Conservation (phyloP, 2,113 vertebrate species). For the Thamnaconus septentrionalis region DNA sequence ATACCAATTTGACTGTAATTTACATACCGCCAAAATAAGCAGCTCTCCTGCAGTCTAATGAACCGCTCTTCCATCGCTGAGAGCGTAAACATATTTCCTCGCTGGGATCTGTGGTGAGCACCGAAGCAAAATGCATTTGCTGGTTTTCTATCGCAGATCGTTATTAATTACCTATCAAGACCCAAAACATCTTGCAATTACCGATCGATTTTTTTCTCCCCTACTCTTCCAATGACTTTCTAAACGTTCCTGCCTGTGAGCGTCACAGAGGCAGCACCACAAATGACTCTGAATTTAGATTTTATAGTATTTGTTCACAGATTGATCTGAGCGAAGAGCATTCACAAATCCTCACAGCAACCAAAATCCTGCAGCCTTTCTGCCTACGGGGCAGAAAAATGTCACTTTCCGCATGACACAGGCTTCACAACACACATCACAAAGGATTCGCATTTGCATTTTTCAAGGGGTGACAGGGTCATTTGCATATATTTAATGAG, state of each 20-base stretch:
- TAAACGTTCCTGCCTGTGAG: slow-evolving; percentile 39
- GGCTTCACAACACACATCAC: slow-evolving; percentile 37
- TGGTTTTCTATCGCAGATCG: neutral
- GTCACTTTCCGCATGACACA: slow-evolving; percentile 27
- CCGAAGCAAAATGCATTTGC: neutral
- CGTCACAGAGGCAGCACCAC: slow-evolving; percentile 47
- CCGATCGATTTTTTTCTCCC: slow-evolving; percentile 40
- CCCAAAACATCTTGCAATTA: slow-evolving; percentile 5
- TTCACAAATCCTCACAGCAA: slow-evolving; percentile 9
- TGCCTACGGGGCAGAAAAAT: slow-evolving; percentile 24
- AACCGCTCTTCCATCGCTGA: too few relatives aligned
- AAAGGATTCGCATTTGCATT: slow-evolving; percentile 59
- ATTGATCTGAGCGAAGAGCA: slow-evolving; percentile 11
- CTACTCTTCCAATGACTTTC: slow-evolving; percentile 20
- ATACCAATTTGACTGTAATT: too few relatives aligned
- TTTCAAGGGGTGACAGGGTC: slow-evolving; percentile 58
- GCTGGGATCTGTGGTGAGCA: too few relatives aligned
- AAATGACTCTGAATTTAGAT: slow-evolving; percentile 37
- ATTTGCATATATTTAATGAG: slow-evolving; percentile 74
- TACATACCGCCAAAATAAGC: too few relatives aligned
- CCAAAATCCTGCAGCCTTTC: neutral
- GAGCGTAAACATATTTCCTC: too few relatives aligned
- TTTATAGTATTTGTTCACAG: slow-evolving; percentile 50
- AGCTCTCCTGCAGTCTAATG: too few relatives aligned
- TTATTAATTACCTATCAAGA: slow-evolving; percentile 14